Evolutionary conservation across 2,888 invertebrate genomes (phyloP), one percentile per base, ranked within the genome.

Genomic region (Leptothorax acervorum): DNA sequence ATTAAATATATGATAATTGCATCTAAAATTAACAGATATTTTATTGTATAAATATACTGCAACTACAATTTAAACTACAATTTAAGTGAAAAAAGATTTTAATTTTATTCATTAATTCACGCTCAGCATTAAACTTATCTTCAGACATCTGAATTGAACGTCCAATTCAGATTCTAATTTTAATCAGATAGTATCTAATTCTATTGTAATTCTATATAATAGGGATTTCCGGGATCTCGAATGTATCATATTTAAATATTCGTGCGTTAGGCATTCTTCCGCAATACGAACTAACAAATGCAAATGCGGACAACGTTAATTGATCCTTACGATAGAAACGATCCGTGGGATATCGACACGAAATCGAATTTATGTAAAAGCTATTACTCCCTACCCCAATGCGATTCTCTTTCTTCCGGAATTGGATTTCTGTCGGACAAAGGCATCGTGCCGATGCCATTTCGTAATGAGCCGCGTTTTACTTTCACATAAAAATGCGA

Each of bases 391-490:
- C 12, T 23, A 6, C 78, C 11, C 2, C 15, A 3, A 28, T 6
- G 28, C 18, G 23, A 2, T 60, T 71, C 18, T 79, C 18, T 12
- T 60, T 39, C 45, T 68, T 12, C 39, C 79, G 73, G 57, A 73
- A 73, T 60, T 60, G 23, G 79, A 60, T 81, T 73, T 73, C 73
- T 28, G 48, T 55, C 39, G 42, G 57, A 60, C 71, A 55, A 71
- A 60, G 53, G 11, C 15, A 31, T 48, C 62, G 70, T 11, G 5
- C 12, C 35, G n/a, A 70, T 79, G 57, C 45, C 8, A 81, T 60
- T 81, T 73, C 79, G 73, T 60, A 81, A 81, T 39, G 18, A 73
- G 5, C 68, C n/a, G 42, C n/a, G 8, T 81, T 60, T 81, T 73
- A 73, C 60, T 73, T 81, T 71, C 45, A 81, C 73, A 28, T 35